Conservation (phyloP, 2,797 vertebrate genomes). For the Gambusia yucatana region DNA sequence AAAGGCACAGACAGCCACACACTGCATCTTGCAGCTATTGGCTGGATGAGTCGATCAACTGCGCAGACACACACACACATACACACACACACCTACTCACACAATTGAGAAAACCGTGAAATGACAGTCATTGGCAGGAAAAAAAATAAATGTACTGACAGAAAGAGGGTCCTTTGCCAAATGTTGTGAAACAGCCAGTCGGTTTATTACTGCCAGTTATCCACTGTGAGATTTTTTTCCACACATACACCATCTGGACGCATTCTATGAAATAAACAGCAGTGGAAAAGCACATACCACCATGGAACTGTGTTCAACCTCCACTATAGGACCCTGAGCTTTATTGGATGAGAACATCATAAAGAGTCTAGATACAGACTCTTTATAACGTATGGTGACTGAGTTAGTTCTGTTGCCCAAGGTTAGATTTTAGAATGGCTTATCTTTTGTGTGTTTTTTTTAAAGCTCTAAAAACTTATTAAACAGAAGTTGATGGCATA, state of each 20-base stretch:
- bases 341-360: not conserved
- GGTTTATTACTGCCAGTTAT: constrained; percentile 41
- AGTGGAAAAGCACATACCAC: constrained; percentile 52
- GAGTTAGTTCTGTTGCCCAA: not conserved
- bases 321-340: constrained; percentile 8
- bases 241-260: constrained; percentile 63
- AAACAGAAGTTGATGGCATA: not conserved
- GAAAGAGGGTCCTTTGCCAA: constrained; percentile 26
- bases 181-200: constrained; percentile 44
- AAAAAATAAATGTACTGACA: constrained; percentile 37
- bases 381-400: not conserved
- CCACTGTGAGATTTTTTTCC: constrained; percentile 20
- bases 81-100: constrained; percentile 16
- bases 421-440: not conserved
- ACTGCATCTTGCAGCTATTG: constrained; percentile 43
- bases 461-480: not conserved
- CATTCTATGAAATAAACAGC: constrained; percentile 64
- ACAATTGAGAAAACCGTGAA: constrained; percentile 13
- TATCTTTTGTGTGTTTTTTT: not conserved
- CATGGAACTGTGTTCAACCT: constrained; percentile 26
- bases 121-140: constrained; percentile 27
- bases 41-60: constrained; percentile 47
- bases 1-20: constrained; percentile 53
- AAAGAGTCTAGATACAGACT: not conserved
- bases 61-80: constrained; percentile 18